Conservation (phyloP, 2,113 vertebrate genomes). For the Chrysemys picta region DNA sequence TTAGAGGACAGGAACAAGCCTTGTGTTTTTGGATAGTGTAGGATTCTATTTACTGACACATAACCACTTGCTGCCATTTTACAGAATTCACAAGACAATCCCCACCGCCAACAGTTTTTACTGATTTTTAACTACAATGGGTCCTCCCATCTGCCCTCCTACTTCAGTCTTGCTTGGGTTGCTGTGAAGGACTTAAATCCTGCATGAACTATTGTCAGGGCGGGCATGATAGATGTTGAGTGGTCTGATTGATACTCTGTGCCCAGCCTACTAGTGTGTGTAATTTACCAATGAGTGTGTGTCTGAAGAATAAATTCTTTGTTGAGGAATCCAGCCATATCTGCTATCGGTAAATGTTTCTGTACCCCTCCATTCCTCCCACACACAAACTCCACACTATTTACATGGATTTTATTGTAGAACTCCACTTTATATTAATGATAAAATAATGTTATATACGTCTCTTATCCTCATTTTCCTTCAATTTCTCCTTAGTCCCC, state of each 20-base stretch:
- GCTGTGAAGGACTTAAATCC: background rate
- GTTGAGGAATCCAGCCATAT: background rate
- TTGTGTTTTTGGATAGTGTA: background rate
- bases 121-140: background rate
- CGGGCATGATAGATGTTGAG: background rate
- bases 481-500: background rate
- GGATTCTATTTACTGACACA: background rate
- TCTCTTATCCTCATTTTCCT: background rate
- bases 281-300: background rate
- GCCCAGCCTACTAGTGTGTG: background rate
- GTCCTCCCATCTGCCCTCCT: background rate
- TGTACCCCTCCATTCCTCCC: background rate
- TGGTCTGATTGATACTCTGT: background rate
- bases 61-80: background rate
- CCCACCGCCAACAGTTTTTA: background rate
- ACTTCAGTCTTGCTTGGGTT: background rate
- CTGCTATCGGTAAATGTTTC: background rate
- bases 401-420: background rate
- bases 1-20: constrained; percentile 2
- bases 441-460: background rate
- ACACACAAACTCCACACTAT: background rate
- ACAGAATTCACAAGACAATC: background rate
- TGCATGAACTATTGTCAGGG: background rate
- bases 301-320: background rate
- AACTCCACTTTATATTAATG: background rate